Percentiles rank a stretch among this genome's conserved stretches.
These are phyloP conservation scores for Synanceia verrucosa DNA, from an alignment of 2,797 vertebrate species.

Conservation along the genomic window DNA sequence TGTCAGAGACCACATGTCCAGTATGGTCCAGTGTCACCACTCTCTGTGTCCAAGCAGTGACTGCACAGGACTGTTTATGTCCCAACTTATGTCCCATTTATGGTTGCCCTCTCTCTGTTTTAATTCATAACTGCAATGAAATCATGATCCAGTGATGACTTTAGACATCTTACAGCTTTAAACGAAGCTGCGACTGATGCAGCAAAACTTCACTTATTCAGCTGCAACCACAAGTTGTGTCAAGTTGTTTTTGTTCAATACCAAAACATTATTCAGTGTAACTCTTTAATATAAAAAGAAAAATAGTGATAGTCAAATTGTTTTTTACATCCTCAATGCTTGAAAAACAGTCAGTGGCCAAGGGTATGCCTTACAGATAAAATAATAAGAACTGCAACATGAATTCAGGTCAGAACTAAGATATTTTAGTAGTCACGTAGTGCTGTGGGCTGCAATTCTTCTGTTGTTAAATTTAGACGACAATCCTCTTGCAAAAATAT, in stretches of 20 bases:
- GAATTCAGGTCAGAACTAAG: conserved; percentile 27
- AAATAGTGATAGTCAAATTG: neutral
- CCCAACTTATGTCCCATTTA: neutral
- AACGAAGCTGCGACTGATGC: neutral
- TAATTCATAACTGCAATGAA: too few species aligned
- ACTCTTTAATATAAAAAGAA: neutral
- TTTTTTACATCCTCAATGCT: neutral
- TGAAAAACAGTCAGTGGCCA: neutral
- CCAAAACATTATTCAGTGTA: neutral
- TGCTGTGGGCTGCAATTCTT: conserved; percentile 37
- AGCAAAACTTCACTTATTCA: neutral
- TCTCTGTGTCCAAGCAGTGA: neutral
- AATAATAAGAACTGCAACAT: conserved; percentile 5
- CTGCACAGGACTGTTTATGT: neutral
- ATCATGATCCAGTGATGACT: neutral
- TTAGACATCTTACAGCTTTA: neutral
- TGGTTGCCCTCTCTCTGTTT: neutral
- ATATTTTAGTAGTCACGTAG: conserved; percentile 24
- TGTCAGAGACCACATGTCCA: neutral
- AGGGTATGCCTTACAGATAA: neutral
- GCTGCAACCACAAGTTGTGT: neutral
- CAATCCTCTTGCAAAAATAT: conserved; percentile 3
- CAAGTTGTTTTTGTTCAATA: neutral
- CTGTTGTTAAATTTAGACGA: conserved; percentile 29
- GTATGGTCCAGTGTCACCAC: neutral